phyloP scores from a whole-genome alignment of 2,888 invertebrate genomes.

The Callinectes sapidus region DNA sequence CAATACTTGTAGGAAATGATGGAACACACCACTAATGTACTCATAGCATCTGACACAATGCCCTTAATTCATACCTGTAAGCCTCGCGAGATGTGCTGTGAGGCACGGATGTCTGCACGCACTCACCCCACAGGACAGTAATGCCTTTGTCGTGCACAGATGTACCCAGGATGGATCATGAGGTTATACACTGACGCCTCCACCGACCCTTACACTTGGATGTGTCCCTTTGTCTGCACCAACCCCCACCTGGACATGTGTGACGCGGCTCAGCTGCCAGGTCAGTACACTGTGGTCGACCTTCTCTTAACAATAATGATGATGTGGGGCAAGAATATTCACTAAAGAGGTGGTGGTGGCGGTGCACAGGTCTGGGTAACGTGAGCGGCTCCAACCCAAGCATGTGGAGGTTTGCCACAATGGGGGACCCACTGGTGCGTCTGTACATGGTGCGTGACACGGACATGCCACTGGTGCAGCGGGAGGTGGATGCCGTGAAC shows the following conservation, averaged over 20 bases:
- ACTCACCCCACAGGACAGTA: background rate
- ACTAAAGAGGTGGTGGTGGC: background rate
- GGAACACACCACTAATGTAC: background rate
- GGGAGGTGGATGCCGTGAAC: conserved; percentile 64
- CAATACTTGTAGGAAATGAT: background rate
- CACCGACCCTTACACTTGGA: conserved; percentile 8
- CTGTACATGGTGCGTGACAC: conserved; percentile 56
- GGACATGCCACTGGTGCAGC: conserved; percentile 53
- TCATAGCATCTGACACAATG: background rate
- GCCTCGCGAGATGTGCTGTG: background rate
- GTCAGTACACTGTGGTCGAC: background rate
- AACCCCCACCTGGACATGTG: conserved; percentile 59
- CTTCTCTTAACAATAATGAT: background rate
- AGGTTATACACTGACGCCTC: conserved; percentile 40
- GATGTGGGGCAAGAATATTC: background rate
- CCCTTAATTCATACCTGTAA: too few relatives aligned
- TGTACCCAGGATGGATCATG: conserved; percentile 51
- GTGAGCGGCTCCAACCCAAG: background rate
- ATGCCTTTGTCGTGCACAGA: background rate
- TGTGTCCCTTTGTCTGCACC: conserved; percentile 40
- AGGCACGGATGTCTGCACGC: background rate
- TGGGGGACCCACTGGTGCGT: conserved; percentile 53
- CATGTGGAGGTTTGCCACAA: conserved; percentile 48
- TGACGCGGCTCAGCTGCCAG: conserved; percentile 39
- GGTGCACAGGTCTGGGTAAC: conserved; percentile 5